phyloP scores from a whole-genome alignment of 2,113 vertebrate species.

The Stictonetta naevosa region DNA sequence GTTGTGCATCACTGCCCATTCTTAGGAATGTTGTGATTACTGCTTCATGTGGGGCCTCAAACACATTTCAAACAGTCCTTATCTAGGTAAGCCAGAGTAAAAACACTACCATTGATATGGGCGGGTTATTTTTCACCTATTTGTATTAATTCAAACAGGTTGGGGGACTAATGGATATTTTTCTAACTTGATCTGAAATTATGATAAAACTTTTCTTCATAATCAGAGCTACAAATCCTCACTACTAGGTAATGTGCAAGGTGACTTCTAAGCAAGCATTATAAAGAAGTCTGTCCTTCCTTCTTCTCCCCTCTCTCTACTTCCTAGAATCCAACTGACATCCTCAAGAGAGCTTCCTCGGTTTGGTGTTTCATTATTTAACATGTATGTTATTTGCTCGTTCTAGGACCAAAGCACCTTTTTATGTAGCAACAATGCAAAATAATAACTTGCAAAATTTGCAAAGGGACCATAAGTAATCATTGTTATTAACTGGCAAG shows the following conservation, averaged over 20 bases:
- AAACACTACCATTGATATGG: background rate
- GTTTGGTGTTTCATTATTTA: background rate
- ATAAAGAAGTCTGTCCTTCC: background rate
- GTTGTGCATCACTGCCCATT: background rate
- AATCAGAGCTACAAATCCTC: background rate
- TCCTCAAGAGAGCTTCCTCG: background rate
- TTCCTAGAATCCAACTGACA: background rate
- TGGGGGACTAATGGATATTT: background rate
- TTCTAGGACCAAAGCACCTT: background rate
- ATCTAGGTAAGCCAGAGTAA: background rate
- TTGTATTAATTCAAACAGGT: background rate
- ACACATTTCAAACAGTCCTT: background rate
- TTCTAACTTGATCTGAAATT: background rate
- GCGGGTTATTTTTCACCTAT: background rate
- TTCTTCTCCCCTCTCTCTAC: background rate
- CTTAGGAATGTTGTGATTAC: background rate
- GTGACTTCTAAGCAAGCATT: background rate
- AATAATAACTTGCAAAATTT: background rate
- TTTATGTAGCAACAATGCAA: background rate
- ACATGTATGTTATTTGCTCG: background rate
- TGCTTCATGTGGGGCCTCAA: background rate
- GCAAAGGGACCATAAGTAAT: background rate
- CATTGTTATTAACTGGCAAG: background rate
- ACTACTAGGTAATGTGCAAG: background rate
- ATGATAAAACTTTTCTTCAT: background rate